phyloP scores from a whole-genome alignment of 2,113 vertebrate species.

The Oreocharis arfaki region DNA sequence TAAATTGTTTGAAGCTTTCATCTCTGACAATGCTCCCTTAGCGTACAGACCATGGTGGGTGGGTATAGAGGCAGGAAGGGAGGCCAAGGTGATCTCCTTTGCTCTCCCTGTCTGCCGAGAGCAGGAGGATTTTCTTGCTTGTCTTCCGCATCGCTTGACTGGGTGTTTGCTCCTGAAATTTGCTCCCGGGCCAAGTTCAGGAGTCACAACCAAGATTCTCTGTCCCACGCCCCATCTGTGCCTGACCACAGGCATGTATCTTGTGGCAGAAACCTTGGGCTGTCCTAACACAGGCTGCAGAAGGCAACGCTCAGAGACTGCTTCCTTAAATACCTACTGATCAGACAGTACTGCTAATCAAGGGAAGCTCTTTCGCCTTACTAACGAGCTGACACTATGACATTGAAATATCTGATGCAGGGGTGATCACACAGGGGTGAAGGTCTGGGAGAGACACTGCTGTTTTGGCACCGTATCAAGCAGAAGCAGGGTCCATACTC shows the following conservation, averaged over 20 bases:
- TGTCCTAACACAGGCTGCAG: neutral
- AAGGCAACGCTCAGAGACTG: neutral
- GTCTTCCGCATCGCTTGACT: neutral
- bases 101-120: neutral
- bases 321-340: neutral
- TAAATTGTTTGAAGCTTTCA: neutral
- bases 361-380: neutral
- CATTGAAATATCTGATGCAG: neutral
- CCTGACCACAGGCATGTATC: neutral
- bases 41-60: accelerated
- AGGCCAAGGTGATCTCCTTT: neutral
- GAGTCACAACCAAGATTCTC: neutral
- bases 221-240: neutral
- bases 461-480: neutral
- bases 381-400: neutral
- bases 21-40: neutral
- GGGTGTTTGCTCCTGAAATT: neutral
- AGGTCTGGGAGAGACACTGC: neutral
- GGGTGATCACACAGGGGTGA: neutral
- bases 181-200: neutral
- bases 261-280: neutral
- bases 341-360: neutral
- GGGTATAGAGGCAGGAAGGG: neutral
- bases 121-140: neutral
- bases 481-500: neutral